Evolutionary conservation across 2,113 vertebrate species (phyloP).

Genomic region (Albula glossodonta): DNA sequence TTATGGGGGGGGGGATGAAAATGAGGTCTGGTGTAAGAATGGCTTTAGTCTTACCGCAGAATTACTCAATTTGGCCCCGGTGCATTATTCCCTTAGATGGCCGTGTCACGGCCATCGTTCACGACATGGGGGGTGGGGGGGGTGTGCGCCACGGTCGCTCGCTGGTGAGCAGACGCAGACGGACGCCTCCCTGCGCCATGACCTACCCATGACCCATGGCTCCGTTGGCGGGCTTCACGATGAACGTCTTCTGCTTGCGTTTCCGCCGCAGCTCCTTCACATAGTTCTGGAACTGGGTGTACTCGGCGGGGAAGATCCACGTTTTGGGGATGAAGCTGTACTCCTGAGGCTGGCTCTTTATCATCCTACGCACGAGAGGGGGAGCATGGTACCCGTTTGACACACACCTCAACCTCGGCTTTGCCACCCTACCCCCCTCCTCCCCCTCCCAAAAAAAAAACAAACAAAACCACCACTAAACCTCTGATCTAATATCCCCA

Average conservation of each 20-base stretch:
- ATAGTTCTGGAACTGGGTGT: constrained; percentile 96
- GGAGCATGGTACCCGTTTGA: background rate
- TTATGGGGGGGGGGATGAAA: constrained; percentile 55
- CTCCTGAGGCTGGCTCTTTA: constrained; percentile 91
- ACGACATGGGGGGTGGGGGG: background rate
- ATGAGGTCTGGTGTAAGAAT: constrained; percentile 57
- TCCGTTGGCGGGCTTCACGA: constrained; percentile 95
- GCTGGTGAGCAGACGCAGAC: background rate
- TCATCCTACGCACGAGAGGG: constrained; percentile 79
- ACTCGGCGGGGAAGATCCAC: constrained; percentile 96
- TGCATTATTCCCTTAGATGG: constrained; percentile 46
- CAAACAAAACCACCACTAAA: background rate
- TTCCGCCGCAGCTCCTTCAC: constrained; percentile 94
- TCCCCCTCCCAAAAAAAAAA: background rate
- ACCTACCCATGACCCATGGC: constrained; percentile 98
- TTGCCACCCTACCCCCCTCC: background rate
- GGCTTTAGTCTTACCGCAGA: constrained; percentile 53
- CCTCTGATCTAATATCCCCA: background rate
- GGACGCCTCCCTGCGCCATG: constrained; percentile 14
- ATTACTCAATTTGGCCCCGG: constrained; percentile 46
- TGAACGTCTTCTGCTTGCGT: constrained; percentile 95
- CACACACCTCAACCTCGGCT: background rate
- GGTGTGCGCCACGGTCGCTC: no score
- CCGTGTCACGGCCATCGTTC: constrained; percentile 48
- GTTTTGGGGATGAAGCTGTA: constrained; percentile 95